Base-by-base conservation (phyloP, 2,113 vertebrate genomes). In the Pygoscelis adeliae region DNA sequence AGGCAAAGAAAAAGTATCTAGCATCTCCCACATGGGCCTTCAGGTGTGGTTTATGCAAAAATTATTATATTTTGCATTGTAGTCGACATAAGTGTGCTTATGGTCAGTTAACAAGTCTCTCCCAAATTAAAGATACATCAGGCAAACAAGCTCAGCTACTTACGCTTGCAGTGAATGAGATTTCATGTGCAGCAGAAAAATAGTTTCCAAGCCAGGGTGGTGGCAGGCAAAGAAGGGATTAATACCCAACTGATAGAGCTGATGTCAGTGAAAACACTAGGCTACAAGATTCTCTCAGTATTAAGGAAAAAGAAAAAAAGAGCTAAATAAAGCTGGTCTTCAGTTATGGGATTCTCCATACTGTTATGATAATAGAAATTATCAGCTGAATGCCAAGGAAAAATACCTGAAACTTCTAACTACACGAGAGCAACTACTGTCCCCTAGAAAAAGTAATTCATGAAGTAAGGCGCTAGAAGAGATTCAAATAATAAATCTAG, bases 121-220 rank as follows among this genome's bases (percentile, higher is more conserved):
- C 30, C 65, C 13, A 5, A 42, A 11, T 18, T 36, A 47, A 29
- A 55, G 71, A 27, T 6, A 4, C 3, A 0, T 30, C 44, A 15
- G 36, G 46, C 58, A 38, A 8, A 46, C 5, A 3, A 66, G 44
- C 29, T 29, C 16, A 9, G 18, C 82, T 40, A 67, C 50, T 72
- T 27, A 1, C 0, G 52, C 44, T 34, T 11, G 26, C 50, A 4
- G 8, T 8, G 32, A 46, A 15, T 3, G 56, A 44, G 27, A 19
- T 29, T 16, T 16, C 58, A 7, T 0, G 0, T 29, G 50, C 0
- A 0, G 22, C 73, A 23, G 32, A 36, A 63, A 12, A 49, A 18
- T 6, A 30, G 42, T 36, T 53, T 30, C 32, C 30, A 15, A 47
- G 40, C 5, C 49, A 46, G 49, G 15, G 9, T 4, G 13, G 38